Evolutionary conservation across 2,888 invertebrate species (phyloP), one percentile per base, ranked within the genome.

Genomic region (Piscicola geometra): DNA sequence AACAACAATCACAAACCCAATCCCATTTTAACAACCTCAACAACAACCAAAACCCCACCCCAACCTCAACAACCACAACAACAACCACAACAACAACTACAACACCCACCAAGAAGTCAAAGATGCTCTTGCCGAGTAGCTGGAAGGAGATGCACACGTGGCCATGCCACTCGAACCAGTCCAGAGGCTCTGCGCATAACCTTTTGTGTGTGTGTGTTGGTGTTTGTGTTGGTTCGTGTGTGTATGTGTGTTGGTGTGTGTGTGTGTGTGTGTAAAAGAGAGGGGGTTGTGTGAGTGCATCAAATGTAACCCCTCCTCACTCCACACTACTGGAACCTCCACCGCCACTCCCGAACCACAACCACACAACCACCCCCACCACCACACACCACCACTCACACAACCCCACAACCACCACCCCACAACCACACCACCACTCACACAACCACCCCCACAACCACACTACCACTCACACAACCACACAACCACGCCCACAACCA

Each of bases 151-250:
- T 81, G 80, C 86, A 86, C 81, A 86, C 85, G 80, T 86, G 86
- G 18, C 86, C 86, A 81, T 86, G 83, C 79, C 84, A 86, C 80
- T 86, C 86, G 79, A 86, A 86, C 84, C 84, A 86, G 79, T 86
- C 86, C 64, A 84, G 77, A 84, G 86, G 85, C 73, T 81, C 80
- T 36, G 86, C 85, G 82, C 85, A 86, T 78, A 90, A 82, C 82
- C 85, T 87, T 9, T 9, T 67, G 68, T 30, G 68, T 18, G 68
- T 9, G 30, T 3, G 5, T 25, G 60, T 9, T 56, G 25, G 60
- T 25, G 21, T 9, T 56, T 9, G 60, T 56, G 60, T 5, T 25
- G 60, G 25, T 56, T 47, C 21, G 50, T 47, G 50, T 47, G 50
- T n/a, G 50, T 47, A 21, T 9, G 50, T 56, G 60, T 18, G 9